phyloP scores from a whole-genome alignment of 2,888 invertebrate species.

The Dione vanillae region DNA sequence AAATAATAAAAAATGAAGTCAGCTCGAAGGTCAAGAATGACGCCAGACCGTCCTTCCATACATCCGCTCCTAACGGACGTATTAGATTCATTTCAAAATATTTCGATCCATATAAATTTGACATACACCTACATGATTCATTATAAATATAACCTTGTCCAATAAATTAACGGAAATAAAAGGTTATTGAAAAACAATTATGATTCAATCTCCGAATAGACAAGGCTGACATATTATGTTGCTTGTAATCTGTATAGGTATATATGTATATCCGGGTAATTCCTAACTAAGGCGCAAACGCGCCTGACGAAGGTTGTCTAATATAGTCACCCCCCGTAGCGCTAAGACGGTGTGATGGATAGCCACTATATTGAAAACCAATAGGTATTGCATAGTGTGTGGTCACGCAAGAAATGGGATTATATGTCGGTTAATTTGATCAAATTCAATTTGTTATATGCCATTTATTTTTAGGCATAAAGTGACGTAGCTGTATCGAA shows the following conservation, averaged over 20 bases:
- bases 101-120: conserved; percentile 31
- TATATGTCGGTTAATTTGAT: conserved; percentile 64
- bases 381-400: conserved; percentile 70
- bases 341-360: conserved; percentile 79
- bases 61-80: conserved; percentile 37
- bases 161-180: conserved; percentile 38
- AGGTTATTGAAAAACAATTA: conserved; percentile 35
- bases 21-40: conserved; percentile 20
- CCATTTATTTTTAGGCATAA: conserved; percentile 32
- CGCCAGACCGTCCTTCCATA: conserved; percentile 37
- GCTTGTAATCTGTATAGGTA: neutral
- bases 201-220: conserved; percentile 28
- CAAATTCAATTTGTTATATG: conserved; percentile 44
- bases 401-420: conserved; percentile 71
- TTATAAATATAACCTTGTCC: conserved; percentile 37
- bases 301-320: conserved; percentile 78
- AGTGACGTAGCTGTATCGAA: neutral
- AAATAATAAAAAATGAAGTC: conserved; percentile 1
- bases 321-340: conserved; percentile 79
- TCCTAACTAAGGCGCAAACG: conserved; percentile 50
- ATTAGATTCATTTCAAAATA: conserved; percentile 28
- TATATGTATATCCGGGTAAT: conserved; percentile 39
- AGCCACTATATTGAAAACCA: conserved; percentile 80
- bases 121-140: conserved; percentile 36
- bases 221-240: neutral